These are phyloP conservation scores for Doryteuthis pealeii DNA, from an alignment of 1,140 invertebrate species.

Conservation along the genomic window DNA sequence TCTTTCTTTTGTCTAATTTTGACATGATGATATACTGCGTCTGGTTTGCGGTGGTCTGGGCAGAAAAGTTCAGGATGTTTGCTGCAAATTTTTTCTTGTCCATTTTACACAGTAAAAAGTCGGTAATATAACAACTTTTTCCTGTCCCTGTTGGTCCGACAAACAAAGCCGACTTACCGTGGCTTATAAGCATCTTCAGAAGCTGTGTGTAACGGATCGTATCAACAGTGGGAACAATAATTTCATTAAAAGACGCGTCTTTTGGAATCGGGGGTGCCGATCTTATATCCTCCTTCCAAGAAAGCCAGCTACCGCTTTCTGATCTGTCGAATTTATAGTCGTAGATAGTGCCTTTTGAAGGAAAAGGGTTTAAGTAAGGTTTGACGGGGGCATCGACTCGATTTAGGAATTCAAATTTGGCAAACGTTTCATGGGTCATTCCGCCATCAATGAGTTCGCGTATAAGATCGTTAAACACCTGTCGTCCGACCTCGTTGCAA, in stretches of 20 bases:
- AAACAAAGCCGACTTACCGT: constrained; percentile 80
- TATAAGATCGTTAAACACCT: background rate
- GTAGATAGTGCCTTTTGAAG: constrained; percentile 78
- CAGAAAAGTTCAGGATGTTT: constrained; percentile 85
- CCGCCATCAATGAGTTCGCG: constrained; percentile 42
- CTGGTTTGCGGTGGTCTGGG: constrained; percentile 89
- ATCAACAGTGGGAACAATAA: constrained; percentile 88
- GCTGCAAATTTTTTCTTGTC: constrained; percentile 80
- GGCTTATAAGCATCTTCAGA: constrained; percentile 75
- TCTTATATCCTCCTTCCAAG: constrained; percentile 84
- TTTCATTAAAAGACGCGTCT: constrained; percentile 90
- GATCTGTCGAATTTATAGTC: constrained; percentile 90
- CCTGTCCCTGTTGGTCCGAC: constrained; percentile 91
- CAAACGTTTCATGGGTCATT: constrained; percentile 57
- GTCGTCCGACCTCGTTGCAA: constrained; percentile 62
- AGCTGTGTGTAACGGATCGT: constrained; percentile 79
- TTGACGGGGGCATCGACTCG: constrained; percentile 56
- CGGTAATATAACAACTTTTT: constrained; percentile 84
- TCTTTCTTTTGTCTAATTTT: constrained; percentile 88
- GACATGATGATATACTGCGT: constrained; percentile 95
- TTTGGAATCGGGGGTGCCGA: constrained; percentile 78
- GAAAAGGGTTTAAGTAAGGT: constrained; percentile 66
- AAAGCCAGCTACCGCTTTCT: constrained; percentile 74
- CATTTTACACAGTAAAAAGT: constrained; percentile 82
- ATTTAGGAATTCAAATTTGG: constrained; percentile 48